A percentile compares a stretch with the other conserved stretches of the same genome.
Conservation (phyloP, 2,797 vertebrate species). For the Myiotriccus ornatus region DNA sequence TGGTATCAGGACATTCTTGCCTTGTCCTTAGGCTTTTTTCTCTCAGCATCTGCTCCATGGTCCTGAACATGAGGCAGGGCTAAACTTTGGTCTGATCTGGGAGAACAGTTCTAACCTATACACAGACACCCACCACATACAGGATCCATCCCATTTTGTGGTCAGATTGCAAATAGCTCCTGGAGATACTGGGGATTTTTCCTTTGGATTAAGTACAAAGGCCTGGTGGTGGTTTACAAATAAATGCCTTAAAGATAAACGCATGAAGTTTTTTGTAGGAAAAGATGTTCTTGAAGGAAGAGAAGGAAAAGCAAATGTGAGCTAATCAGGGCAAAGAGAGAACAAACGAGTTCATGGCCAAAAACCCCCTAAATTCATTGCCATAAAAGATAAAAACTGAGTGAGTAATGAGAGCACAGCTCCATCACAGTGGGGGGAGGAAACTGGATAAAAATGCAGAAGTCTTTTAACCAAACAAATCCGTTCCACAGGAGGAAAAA, state of each 20-base stretch:
- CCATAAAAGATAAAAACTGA: conserved; percentile 51
- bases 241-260: conserved; percentile 25
- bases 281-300: conserved; percentile 6
- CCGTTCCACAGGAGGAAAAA: neutral
- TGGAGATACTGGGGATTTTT: neutral
- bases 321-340: conserved; percentile 1
- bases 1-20: neutral
- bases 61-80: neutral
- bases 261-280: neutral
- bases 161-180: neutral
- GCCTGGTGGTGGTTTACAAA: conserved; percentile 35
- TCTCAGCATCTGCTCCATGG: neutral
- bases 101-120: rapidly evolving
- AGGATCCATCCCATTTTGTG: neutral
- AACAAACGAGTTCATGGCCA: conserved; percentile 12
- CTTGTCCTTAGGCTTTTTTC: neutral
- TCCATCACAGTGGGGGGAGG: neutral
- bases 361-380: neutral
- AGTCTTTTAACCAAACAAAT: neutral
- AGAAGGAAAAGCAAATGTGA: conserved; percentile 19
- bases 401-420: neutral
- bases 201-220: conserved; percentile 21
- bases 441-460: neutral
- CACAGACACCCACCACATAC: neutral
- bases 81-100: neutral